These are phyloP conservation scores for Acinonyx jubatus DNA, from an alignment of 2,113 vertebrate species.

Conservation along the genomic window DNA sequence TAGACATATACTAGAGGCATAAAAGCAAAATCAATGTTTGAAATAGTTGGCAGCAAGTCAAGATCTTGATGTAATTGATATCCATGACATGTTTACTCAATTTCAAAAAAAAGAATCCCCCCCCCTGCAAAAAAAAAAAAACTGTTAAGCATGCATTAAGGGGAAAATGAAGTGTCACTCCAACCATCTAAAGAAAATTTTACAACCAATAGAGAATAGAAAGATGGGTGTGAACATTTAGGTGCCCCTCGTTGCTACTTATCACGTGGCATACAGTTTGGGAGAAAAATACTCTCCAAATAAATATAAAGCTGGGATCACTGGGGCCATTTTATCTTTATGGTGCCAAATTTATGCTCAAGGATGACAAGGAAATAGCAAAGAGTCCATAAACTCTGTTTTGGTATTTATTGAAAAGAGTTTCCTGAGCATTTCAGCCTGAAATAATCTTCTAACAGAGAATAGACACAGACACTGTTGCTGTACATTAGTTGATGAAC, in stretches of 20 bases:
- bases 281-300: background rate
- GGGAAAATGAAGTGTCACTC: background rate
- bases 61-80: background rate
- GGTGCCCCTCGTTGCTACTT: background rate
- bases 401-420: background rate
- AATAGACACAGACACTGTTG: background rate
- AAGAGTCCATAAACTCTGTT: background rate
- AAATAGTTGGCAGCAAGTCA: conserved; percentile 23
- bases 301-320: background rate
- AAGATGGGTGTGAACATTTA: background rate
- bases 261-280: background rate
- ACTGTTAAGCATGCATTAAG: background rate
- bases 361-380: background rate
- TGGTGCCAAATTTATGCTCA: background rate
- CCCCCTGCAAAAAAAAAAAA: background rate
- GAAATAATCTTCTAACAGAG: background rate
- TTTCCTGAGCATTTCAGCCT: background rate
- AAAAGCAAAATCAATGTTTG: conserved; percentile 40
- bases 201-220: background rate
- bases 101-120: background rate
- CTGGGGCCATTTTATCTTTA: background rate
- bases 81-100: background rate
- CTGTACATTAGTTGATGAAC: background rate
- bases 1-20: background rate
- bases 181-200: background rate